Percentiles rank a stretch among this genome's conserved stretches.
These are phyloP conservation scores for Microcebus ravelobensis DNA, from an alignment of 2,113 vertebrate species.

Conservation along the genomic window DNA sequence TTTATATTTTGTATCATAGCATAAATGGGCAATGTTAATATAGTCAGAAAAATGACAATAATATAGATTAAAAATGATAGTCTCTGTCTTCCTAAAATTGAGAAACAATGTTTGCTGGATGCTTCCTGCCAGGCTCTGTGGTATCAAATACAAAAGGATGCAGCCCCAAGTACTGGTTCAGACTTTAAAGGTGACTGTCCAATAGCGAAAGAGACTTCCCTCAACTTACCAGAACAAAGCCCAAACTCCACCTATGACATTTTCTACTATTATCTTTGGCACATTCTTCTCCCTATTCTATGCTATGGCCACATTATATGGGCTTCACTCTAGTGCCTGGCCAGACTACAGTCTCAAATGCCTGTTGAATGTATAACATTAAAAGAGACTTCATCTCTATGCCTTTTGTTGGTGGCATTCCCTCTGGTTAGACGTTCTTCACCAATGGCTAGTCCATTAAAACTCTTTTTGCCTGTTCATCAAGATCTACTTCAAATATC, in stretches of 20 bases:
- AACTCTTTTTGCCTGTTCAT: neutral
- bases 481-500: neutral
- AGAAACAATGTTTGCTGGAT: neutral
- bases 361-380: neutral
- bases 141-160: neutral
- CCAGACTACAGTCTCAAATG: neutral
- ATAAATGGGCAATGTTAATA: neutral
- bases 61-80: neutral
- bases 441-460: neutral
- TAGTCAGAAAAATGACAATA: slow-evolving; percentile 24
- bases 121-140: neutral
- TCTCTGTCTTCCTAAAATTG: neutral
- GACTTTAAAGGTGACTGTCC: neutral
- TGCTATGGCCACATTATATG: neutral
- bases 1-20: neutral
- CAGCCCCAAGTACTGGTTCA: neutral
- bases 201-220: neutral
- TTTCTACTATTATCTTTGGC: slow-evolving; percentile 2
- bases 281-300: neutral
- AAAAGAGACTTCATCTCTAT: neutral
- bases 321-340: neutral
- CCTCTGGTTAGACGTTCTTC: neutral
- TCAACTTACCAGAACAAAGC: neutral
- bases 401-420: neutral
- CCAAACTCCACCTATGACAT: neutral